Evolutionary conservation across 2,888 invertebrate species (phyloP).

Genomic region (Diarsia brunnea): DNA sequence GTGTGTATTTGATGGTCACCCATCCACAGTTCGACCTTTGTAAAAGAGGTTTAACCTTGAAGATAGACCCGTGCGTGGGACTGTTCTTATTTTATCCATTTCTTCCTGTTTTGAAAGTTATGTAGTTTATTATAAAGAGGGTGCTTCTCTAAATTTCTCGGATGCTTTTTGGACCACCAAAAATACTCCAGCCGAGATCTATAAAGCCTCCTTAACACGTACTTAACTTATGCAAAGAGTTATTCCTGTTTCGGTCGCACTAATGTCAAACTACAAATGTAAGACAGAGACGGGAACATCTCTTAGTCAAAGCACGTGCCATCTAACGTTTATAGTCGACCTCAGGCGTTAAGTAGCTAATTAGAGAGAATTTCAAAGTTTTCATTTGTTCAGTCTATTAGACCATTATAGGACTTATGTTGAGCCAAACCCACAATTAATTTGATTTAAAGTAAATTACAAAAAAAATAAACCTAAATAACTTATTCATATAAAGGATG

Average conservation of each 20-base stretch:
- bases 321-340: constrained; percentile 3
- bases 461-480: too few relatives aligned
- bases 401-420: background rate
- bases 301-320: background rate
- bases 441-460: too few relatives aligned
- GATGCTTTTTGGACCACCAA: background rate
- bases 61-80: too few relatives aligned
- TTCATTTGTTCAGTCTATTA: background rate
- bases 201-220: background rate
- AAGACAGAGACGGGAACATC: background rate
- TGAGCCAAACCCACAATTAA: too few relatives aligned
- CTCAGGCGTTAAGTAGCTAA: background rate
- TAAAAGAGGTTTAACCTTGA: too few relatives aligned
- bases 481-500: too few relatives aligned
- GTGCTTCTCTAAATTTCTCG: background rate
- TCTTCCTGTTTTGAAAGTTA: background rate
- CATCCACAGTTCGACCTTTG: too few relatives aligned
- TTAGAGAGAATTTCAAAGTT: background rate
- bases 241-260: background rate
- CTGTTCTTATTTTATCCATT: too few relatives aligned
- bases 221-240: background rate
- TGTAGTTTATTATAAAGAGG: background rate
- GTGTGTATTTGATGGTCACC: too few relatives aligned
- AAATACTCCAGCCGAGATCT: background rate
- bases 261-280: background rate